Percentiles rank a stretch among this genome's conserved stretches.
Conservation (phyloP, 2,113 vertebrate species). For the Pangasianodon gigas region DNA sequence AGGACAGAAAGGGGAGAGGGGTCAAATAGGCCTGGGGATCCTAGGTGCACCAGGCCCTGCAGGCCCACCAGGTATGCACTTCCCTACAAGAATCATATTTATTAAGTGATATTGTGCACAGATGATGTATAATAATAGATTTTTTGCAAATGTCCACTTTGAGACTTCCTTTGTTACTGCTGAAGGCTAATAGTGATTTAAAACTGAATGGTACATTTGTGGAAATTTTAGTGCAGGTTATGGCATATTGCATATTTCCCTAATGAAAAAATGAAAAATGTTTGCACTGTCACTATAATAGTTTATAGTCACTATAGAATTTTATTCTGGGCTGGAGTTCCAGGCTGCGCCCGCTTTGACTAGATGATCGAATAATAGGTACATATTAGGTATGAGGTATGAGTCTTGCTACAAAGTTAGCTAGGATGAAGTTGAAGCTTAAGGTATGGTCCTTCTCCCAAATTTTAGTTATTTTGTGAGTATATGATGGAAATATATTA, state of each 20-base stretch:
- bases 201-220: background rate
- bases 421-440: too few relatives aligned
- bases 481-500: too few relatives aligned
- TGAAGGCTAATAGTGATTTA: background rate
- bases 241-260: background rate
- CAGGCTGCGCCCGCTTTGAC: too few relatives aligned
- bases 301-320: background rate
- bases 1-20: conserved; percentile 97
- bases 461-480: too few relatives aligned
- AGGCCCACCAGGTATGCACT: conserved; percentile 83
- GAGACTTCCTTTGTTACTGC: background rate
- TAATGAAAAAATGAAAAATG: background rate
- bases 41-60: conserved; percentile 83
- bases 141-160: background rate
- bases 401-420: too few relatives aligned
- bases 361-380: too few relatives aligned
- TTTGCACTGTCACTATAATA: background rate
- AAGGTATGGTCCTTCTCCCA: too few relatives aligned
- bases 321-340: background rate
- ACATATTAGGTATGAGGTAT: too few relatives aligned
- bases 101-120: background rate
- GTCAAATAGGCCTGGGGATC: conserved; percentile 90
- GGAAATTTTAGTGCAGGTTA: background rate
- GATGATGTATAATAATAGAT: background rate
- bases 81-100: background rate